These are phyloP conservation scores for Eurosta solidaginis DNA, from an alignment of 1,140 invertebrate species.

Conservation along the genomic window DNA sequence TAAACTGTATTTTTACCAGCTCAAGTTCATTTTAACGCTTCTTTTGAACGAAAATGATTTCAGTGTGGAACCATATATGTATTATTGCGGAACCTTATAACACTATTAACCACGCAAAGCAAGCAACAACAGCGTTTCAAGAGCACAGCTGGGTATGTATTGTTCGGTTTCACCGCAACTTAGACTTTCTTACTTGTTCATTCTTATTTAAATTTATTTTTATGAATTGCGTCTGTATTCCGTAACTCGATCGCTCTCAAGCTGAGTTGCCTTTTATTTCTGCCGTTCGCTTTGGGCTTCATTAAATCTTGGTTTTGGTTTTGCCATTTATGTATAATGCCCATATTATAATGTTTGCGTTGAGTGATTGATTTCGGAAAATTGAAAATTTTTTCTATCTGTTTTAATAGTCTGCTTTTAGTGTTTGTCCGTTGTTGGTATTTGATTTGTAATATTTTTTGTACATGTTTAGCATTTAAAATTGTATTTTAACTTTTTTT, in stretches of 20 bases:
- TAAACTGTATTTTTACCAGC: too few relatives aligned
- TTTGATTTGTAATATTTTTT: neutral
- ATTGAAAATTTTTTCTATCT: neutral
- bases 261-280: too few relatives aligned
- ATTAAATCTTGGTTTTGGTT: neutral
- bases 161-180: too few relatives aligned
- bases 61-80: too few relatives aligned
- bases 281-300: neutral
- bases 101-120: too few relatives aligned
- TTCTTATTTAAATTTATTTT: neutral
- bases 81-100: too few relatives aligned
- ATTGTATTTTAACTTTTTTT: neutral
- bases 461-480: neutral
- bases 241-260: too few relatives aligned
- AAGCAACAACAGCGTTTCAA: too few relatives aligned
- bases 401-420: neutral
- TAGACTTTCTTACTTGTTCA: neutral
- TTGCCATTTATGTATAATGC: neutral
- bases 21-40: too few relatives aligned
- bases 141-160: too few relatives aligned
- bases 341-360: neutral
- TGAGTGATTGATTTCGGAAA: conserved; percentile 12
- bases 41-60: too few relatives aligned
- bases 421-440: too few relatives aligned
- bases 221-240: neutral